Evolutionary conservation across 1,140 invertebrate genomes (phyloP), one percentile per base, ranked within the genome.

Genomic region (Cephus cinctus): DNA sequence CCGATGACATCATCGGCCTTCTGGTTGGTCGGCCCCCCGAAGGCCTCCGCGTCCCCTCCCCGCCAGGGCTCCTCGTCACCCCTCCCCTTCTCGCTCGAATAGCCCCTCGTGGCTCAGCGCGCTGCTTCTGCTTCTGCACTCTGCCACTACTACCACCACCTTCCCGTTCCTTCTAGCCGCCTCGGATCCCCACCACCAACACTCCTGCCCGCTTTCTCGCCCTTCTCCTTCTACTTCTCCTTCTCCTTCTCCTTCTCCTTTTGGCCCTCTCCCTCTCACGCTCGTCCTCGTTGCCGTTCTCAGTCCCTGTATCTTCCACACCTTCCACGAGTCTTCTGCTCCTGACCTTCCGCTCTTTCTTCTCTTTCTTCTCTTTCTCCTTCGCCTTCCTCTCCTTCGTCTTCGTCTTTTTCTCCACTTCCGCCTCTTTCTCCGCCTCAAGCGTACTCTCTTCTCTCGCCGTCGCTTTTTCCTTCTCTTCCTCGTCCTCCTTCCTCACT

Each of bases 1-100:
- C 89, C 86, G 88, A 91, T 91, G 89, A 92, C 89, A 92, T 92
- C 88, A 91, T 90, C 88, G 85, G 87, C 74, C 73, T 72, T 76
- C 72, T 77, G 74, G 70, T 76, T 74, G 73, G 73, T 76, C 71
- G 73, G 73, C 73, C 75, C 72, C 73, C 75, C 73, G 68, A 75
- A 76, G 75, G 74, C 73, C 73, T 73, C 65, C 71, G 62, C 64
- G 63, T 69, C 73, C 69, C 71, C 69, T 76, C 72, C 71, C 71
- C 73, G 72, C 75, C 74, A 76, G 73, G 67, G 68, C 69, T 75
- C 60, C 73, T 75, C 75, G 62, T 65, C 71, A 67, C 67, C 70
- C 71, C 74, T 68, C 73, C 73, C 73, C 71, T 67, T 68, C 65
- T 59, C 63, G 61, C 72, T 71, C 66, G 67, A 73, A 73, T 70